Evolutionary conservation across 1,140 invertebrate genomes (phyloP).

Genomic region (Cherax quadricarinatus): DNA sequence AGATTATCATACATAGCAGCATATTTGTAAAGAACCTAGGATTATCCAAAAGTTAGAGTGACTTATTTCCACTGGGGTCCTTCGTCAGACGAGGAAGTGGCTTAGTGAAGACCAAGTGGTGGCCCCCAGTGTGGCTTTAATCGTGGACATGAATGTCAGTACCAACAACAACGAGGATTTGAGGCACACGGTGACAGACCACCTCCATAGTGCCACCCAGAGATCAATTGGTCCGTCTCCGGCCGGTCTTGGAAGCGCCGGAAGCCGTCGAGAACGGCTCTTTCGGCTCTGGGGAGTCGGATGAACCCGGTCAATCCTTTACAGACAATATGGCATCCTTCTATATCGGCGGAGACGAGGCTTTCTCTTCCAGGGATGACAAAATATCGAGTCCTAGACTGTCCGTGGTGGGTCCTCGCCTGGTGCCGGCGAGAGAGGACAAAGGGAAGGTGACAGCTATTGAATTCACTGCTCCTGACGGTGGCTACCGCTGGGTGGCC

Average conservation of each 20-base stretch:
- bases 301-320: background rate
- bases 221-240: background rate
- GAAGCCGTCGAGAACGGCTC: constrained; percentile 1
- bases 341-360: constrained; percentile 59
- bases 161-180: background rate
- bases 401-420: background rate
- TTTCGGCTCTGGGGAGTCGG: background rate
- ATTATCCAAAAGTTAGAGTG: too few relatives aligned
- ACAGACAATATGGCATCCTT: constrained; percentile 42
- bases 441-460: background rate
- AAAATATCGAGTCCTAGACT: too few relatives aligned
- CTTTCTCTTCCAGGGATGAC: background rate
- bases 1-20: too few relatives aligned
- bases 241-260: constrained; percentile 11
- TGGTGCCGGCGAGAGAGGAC: background rate
- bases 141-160: constrained; percentile 35
- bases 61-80: too few relatives aligned
- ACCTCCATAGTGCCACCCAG: background rate
- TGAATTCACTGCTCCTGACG: constrained; percentile 81
- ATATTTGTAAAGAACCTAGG: too few relatives aligned
- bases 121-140: constrained; percentile 12
- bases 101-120: constrained; percentile 41
- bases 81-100: background rate
- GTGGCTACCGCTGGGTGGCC: constrained; percentile 90
- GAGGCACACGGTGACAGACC: constrained; percentile 39